Percentiles rank a stretch among this genome's conserved stretches.
Evolutionary conservation across 2,113 vertebrate species (phyloP).

Genomic region (Pleuronectes platessa): DNA sequence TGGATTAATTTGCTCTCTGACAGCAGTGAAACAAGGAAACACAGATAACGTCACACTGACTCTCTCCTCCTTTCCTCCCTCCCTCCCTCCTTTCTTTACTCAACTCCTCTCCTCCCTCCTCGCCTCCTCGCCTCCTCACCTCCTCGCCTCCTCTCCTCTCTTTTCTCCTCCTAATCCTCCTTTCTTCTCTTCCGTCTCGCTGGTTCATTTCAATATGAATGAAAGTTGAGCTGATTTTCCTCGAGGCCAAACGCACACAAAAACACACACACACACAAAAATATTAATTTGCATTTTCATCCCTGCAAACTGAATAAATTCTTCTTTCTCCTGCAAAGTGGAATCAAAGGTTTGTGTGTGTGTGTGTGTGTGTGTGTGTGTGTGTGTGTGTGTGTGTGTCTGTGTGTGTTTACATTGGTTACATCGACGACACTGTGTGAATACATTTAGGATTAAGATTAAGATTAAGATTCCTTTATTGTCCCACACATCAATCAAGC

Average conservation of each 20-base stretch:
- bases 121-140: too few species aligned
- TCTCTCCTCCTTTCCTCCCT: not conserved
- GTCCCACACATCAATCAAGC: too few species aligned
- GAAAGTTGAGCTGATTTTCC: conserved; percentile 59
- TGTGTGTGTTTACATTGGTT: too few species aligned
- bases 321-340: conserved; percentile 36
- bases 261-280: conserved; percentile 4
- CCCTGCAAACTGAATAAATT: conserved; percentile 50
- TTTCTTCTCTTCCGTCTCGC: conserved; percentile 25
- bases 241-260: conserved; percentile 22
- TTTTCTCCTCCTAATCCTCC: conserved; percentile 33
- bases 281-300: conserved; percentile 46
- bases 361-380: not conserved
- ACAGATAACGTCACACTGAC: conserved; percentile 37
- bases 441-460: too few species aligned
- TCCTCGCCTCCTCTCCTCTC: not conserved
- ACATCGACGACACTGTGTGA: not conserved
- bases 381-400: too few species aligned
- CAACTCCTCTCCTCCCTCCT: conserved; percentile 8
- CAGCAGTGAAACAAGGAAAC: conserved; percentile 43
- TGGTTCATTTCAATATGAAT: conserved; percentile 69
- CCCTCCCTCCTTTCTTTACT: not conserved
- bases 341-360: not conserved
- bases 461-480: too few species aligned
- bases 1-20: conserved; percentile 42